These are phyloP conservation scores for Rhagophthalmus giganteus DNA, from an alignment of 2,888 invertebrate species.

Conservation along the genomic window DNA sequence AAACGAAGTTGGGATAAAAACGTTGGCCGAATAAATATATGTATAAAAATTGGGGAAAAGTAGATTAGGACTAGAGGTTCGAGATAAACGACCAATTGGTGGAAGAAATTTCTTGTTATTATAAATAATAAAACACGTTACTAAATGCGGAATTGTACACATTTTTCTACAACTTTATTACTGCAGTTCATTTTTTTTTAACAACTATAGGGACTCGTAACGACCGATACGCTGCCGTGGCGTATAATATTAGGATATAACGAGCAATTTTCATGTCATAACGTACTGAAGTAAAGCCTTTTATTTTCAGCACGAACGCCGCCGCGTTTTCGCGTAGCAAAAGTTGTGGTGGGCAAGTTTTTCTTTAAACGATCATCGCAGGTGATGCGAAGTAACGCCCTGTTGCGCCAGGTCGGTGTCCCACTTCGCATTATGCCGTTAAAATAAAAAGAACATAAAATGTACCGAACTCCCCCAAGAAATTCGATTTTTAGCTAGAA, in stretches of 20 bases:
- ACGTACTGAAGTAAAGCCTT: not conserved
- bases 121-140: no score
- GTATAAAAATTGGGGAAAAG: no score
- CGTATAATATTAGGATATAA: not conserved
- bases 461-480: constrained; percentile 23
- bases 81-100: no score
- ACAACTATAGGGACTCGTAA: not conserved
- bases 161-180: not conserved
- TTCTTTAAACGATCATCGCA: not conserved
- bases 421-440: constrained; percentile 18
- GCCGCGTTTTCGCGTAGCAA: not conserved
- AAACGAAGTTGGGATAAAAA: no score
- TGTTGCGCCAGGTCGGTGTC: constrained; percentile 15
- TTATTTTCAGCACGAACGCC: not conserved
- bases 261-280: not conserved
- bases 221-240: not conserved
- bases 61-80: no score
- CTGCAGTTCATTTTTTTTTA: no score
- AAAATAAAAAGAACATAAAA: constrained; percentile 17
- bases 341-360: not conserved
- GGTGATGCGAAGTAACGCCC: constrained; percentile 7
- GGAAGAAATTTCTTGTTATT: no score
- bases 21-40: no score
- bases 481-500: constrained; percentile 27
- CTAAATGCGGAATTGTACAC: no score